These are phyloP conservation scores for Zaprionus ghesquierei DNA, from an alignment of 1,140 invertebrate species.

Conservation along the genomic window DNA sequence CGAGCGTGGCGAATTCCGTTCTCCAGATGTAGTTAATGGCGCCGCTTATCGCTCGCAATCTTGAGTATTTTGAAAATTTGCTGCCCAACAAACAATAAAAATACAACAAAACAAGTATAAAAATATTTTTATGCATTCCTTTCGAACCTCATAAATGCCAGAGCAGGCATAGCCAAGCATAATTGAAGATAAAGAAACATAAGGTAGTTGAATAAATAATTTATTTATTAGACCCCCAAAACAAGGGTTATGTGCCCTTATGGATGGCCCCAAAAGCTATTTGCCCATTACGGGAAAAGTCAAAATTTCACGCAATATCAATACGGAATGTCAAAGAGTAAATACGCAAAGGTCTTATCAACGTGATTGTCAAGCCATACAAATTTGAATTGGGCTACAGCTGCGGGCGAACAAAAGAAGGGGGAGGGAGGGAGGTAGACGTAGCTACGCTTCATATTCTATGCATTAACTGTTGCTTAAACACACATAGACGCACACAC, in stretches of 20 bases:
- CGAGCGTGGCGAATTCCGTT: neutral
- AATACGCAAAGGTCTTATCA: neutral
- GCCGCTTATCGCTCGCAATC: neutral
- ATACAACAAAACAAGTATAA: too few species aligned
- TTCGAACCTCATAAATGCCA: neutral
- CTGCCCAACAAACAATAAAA: neutral
- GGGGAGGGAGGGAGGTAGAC: conserved; percentile 4
- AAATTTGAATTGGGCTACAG: conserved; percentile 41
- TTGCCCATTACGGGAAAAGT: neutral
- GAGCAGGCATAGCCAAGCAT: neutral
- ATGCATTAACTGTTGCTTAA: conserved; percentile 68
- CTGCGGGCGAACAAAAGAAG: conserved; percentile 24
- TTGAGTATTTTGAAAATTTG: neutral
- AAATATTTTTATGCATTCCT: neutral
- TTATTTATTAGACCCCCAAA: neutral
- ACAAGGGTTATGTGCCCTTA: neutral
- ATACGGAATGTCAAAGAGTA: conserved; percentile 2
- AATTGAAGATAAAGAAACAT: neutral
- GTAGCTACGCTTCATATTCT: conserved; percentile 58
- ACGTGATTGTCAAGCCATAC: conserved; percentile 10
- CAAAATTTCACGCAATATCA: neutral
- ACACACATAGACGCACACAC: conserved; percentile 5
- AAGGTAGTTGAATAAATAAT: neutral
- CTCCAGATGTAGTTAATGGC: neutral
- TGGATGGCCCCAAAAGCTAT: neutral